Evolutionary conservation across 2,113 vertebrate genomes (phyloP), one percentile per base, ranked within the genome.

Genomic region (Serinus canaria): DNA sequence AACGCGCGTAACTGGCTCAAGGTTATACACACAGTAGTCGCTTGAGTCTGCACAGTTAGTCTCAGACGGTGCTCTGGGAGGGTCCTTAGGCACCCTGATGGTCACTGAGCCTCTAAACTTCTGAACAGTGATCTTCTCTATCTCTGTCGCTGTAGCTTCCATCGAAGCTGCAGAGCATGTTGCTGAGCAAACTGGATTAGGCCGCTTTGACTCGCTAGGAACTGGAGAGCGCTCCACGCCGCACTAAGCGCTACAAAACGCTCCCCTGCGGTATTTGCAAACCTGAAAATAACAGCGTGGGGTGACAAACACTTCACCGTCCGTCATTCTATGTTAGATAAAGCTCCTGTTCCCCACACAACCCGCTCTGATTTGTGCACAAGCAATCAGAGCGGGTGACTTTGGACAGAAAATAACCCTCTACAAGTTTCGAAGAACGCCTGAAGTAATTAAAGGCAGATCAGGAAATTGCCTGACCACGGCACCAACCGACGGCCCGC

Each of bases 281-380:
- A 47, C 13, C 7, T 2, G 4, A 24, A 15, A n/a, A 14, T 0
- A 46, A 28, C 4, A 6, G 39, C 1, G n/a, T 0, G 11, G 37
- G 21, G 9, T 4, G n/a, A 18, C 77, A 52, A 30, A 11, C 28
- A 31, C 25, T 33, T 10, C 20, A 7, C 9, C 25, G 4, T 0
- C 9, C 22, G 8, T 0, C 10, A 18, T 3, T 31, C 6, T 11
- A 2, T 0, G 27, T 1, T 2, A 15, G 16, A 15, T 2, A 43
- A 33, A 28, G 23, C 70, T 67, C n/a, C 43, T 18, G 16, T 37
- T 60, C 9, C 11, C 44, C 44, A 7, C 52, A 10, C 30, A 25
- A 30, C 41, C 46, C n/a, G n/a, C n/a, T n/a, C n/a, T 15, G 28
- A 30, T 4, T 0, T 5, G 24, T 46, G 47, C 39, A 10, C 39